Percentiles rank a stretch among this genome's conserved stretches.
Conservation (phyloP, 2,888 invertebrate species). For the Leucoma salicis region DNA sequence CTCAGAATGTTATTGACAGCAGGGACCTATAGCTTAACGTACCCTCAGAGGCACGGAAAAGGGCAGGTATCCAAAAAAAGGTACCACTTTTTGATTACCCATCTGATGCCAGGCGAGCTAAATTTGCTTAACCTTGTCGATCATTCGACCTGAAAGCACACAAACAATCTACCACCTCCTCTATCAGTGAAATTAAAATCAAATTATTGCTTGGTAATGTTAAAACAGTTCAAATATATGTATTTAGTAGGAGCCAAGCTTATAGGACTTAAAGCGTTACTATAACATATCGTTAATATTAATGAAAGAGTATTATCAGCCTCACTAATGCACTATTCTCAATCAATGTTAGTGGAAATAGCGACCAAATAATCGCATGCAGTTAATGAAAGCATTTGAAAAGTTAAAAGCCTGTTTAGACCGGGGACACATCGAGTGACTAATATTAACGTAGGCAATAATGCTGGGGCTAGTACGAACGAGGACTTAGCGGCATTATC, state of each 20-base stretch:
- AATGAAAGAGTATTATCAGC: conserved; percentile 44
- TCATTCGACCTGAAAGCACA: not conserved
- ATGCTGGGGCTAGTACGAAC: conserved; percentile 60
- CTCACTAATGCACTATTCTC: conserved; percentile 52
- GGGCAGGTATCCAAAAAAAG: too few species aligned
- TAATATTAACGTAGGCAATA: conserved; percentile 70
- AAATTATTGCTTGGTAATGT: not conserved
- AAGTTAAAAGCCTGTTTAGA: conserved; percentile 76
- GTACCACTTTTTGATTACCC: too few species aligned
- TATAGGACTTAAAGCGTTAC: conserved; percentile 8
- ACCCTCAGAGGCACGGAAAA: too few species aligned
- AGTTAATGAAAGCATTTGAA: conserved; percentile 76
- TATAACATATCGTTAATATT: conserved; percentile 38
- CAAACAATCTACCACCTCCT: not conserved
- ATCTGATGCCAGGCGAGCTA: too few species aligned
- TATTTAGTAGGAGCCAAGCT: not conserved
- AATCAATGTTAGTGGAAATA: conserved; percentile 53
- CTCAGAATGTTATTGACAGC: too few species aligned
- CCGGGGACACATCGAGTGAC: conserved; percentile 54
- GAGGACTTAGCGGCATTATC: conserved; percentile 78
- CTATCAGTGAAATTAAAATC: not conserved
- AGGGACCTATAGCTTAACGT: too few species aligned
- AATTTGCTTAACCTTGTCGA: too few species aligned
- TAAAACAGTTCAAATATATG: not conserved
- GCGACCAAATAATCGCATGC: conserved; percentile 59